Conservation (phyloP, 1,140 invertebrate species). For the Meloidogyne chitwoodi region DNA sequence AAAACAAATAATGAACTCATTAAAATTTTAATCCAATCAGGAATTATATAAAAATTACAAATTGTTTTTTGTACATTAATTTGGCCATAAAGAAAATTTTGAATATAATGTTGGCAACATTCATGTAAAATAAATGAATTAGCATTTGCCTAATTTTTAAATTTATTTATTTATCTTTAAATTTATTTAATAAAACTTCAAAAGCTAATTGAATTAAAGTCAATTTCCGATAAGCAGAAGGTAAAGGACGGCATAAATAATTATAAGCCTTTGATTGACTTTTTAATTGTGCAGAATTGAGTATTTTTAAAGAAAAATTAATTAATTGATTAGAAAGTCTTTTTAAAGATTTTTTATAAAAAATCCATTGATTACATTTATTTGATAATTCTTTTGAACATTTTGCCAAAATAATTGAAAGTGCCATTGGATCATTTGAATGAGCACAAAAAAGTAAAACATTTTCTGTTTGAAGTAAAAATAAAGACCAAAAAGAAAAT, state of each 20-base stretch:
- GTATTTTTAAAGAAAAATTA: constrained; percentile 29
- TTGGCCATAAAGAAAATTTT: constrained; percentile 50
- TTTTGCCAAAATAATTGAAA: constrained; percentile 17
- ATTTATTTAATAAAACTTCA: constrained; percentile 24
- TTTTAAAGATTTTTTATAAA: constrained; percentile 47
- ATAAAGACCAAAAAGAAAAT: constrained; percentile 21
- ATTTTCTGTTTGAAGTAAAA: constrained; percentile 11
- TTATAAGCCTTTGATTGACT: constrained; percentile 41
- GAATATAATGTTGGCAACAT: constrained; percentile 53
- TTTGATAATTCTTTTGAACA: constrained; percentile 5
- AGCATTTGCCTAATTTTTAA: constrained; percentile 32
- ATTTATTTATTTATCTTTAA: too few relatives aligned
- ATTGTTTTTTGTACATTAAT: constrained; percentile 31
- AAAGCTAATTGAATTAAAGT: constrained; percentile 50
- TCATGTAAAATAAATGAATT: constrained; percentile 48
- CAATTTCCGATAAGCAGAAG: constrained; percentile 29
- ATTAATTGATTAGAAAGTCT: constrained; percentile 31
- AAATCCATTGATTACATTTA: constrained; percentile 48
- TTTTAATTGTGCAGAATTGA: constrained; percentile 36
- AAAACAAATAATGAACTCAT: constrained; percentile 38
- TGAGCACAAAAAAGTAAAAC: constrained; percentile 24
- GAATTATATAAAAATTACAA: constrained; percentile 25
- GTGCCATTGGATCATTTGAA: constrained; percentile 20
- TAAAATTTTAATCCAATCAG: constrained; percentile 49
- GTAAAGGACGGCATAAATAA: constrained; percentile 35